Evolutionary conservation across 2,888 invertebrate species (phyloP), one percentile per base, ranked within the genome.

Genomic region (Agonopterix alstromeriana): DNA sequence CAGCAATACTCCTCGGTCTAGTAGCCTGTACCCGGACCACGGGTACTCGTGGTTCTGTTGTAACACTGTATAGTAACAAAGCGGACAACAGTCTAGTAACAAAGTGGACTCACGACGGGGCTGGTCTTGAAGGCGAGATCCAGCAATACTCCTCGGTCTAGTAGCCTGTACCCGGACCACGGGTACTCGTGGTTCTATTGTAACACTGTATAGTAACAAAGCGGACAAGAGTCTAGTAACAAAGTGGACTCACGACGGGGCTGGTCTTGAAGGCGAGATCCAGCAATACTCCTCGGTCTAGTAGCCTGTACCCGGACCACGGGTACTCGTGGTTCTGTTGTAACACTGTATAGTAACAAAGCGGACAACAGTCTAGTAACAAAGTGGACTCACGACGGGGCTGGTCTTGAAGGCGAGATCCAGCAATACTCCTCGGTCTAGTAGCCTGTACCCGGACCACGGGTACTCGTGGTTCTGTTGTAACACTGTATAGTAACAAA

Each of bases 301-400:
- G 86, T 63, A 95, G 91, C 57, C 93, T 93, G 81, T 95, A 98
- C 0, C 95, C 95, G 7, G 95, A 95, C 91, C 93, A 93, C 0
- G 95, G 93, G 82, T 92, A 94, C 68, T 95, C 94, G 54, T 92
- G 92, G 59, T 92, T 92, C 65, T 94, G 92, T 64, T 95, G 94
- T 78, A 95, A 96, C 48, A 95, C 65, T 38, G 38, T 38, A 17
- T 17, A 17, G 17, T 17, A 17, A 17, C 17, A 4, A 17, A n/a
- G 38, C 38, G 38, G 38, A 38, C 38, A 38, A 38, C n/a, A 17
- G 17, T 17, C 17, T 17, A 17, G 17, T 17, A 17, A 17, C 17
- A 4, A 17, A 17, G 17, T 17, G 17, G 2, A 17, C 17, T 17
- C 17, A 17, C 17, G 17, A 17, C 17, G 7, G 90, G 78, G 2